These are phyloP conservation scores for Corythornis leucogaster DNA, from an alignment of 2,797 vertebrate species.

Conservation along the genomic window DNA sequence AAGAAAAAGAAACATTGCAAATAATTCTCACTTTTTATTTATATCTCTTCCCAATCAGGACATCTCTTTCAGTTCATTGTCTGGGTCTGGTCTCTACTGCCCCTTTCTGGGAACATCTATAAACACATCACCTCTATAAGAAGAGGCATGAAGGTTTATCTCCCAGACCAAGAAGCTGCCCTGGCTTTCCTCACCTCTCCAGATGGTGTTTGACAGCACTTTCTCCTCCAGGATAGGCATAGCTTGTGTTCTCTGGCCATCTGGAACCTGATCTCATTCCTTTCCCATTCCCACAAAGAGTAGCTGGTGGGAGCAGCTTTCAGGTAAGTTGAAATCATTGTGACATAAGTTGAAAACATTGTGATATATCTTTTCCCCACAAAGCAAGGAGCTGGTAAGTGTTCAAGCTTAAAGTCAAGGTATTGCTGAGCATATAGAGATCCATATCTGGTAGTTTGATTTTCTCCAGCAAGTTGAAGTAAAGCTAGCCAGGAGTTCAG, in stretches of 20 bases:
- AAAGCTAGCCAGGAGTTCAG: background rate
- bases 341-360: background rate
- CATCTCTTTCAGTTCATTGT: accelerated
- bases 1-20: background rate
- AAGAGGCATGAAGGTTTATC: background rate
- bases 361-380: background rate
- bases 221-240: background rate
- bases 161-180: background rate
- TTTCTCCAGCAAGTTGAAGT: background rate
- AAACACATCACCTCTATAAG: background rate
- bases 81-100: conserved; percentile 62
- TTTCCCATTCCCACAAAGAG: background rate
- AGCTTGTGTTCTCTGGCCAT: background rate
- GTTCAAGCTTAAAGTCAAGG: background rate
- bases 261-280: background rate
- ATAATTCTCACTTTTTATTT: background rate
- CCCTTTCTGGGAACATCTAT: conserved; percentile 57
- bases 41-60: background rate
- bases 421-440: background rate
- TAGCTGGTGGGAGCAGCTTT: background rate
- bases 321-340: background rate
- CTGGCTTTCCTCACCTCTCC: background rate
- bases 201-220: background rate
- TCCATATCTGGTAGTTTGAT: background rate
- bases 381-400: background rate